These are phyloP conservation scores for Ochlodes sylvanus DNA, from an alignment of 2,888 invertebrate genomes.

Conservation along the genomic window DNA sequence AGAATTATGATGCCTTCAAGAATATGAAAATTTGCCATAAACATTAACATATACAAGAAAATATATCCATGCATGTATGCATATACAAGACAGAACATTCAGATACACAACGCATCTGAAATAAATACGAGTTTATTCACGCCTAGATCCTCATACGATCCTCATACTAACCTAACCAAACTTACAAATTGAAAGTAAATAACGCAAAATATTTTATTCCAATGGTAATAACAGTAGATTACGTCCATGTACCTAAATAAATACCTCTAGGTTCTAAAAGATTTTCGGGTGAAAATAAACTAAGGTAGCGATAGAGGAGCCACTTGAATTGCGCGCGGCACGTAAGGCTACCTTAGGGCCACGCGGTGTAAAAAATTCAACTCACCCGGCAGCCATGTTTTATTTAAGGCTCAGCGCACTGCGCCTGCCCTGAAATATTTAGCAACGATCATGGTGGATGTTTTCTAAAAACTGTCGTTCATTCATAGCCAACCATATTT, in stretches of 20 bases:
- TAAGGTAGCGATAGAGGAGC: constrained; percentile 16
- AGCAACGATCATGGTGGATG: constrained; percentile 49
- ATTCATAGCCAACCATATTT: constrained; percentile 8
- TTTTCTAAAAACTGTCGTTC: constrained; percentile 22
- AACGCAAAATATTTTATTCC: constrained; percentile 1
- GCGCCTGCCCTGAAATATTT: constrained; percentile 75
- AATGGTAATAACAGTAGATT: background rate
- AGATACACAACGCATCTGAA: too few relatives aligned
- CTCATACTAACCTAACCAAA: too few relatives aligned
- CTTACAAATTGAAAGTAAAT: background rate
- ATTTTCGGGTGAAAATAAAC: constrained; percentile 29
- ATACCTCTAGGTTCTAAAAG: background rate
- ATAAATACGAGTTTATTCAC: too few relatives aligned
- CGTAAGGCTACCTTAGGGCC: constrained; percentile 41
- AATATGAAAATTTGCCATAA: too few relatives aligned
- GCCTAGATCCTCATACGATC: too few relatives aligned
- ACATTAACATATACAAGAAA: too few relatives aligned
- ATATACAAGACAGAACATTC: too few relatives aligned
- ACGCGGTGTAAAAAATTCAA: constrained; percentile 72
- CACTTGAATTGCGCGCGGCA: constrained; percentile 24
- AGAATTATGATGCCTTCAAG: too few relatives aligned
- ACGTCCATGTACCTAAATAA: background rate
- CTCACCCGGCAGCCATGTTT: constrained; percentile 68
- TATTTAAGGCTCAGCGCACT: constrained; percentile 74
- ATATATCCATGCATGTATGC: too few relatives aligned